Percentiles rank a stretch among this genome's conserved stretches.
phyloP scores from a whole-genome alignment of 2,797 vertebrate species.

The Cercopithecus mitis region DNA sequence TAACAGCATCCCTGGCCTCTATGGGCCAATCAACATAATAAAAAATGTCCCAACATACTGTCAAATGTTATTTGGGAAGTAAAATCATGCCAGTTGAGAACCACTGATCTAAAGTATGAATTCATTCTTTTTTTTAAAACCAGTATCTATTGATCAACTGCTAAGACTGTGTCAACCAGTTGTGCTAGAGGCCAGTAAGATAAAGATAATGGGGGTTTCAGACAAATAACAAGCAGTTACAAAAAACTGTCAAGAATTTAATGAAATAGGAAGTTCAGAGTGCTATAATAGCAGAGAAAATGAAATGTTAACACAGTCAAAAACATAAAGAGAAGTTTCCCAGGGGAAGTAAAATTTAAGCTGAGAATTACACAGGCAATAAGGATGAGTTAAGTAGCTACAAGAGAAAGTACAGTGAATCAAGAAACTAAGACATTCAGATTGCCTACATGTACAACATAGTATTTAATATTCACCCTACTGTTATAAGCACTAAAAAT shows the following conservation, averaged over 20 bases:
- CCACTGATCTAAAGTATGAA: neutral
- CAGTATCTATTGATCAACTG: neutral
- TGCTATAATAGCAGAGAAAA: neutral
- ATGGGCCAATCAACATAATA: neutral
- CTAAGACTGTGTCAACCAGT: neutral
- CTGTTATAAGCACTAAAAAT: neutral
- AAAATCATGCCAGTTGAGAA: neutral
- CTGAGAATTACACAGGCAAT: neutral
- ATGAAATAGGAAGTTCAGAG: neutral
- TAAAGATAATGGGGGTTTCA: neutral
- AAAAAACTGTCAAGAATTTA: neutral
- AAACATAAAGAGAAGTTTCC: neutral
- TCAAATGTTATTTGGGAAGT: neutral
- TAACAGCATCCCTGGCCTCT: neutral
- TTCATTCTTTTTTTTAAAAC: neutral
- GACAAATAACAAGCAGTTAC: neutral
- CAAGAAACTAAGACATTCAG: neutral
- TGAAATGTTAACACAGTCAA: neutral
- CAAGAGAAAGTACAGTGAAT: neutral
- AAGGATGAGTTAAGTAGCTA: neutral
- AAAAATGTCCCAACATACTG: neutral
- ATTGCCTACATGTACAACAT: neutral
- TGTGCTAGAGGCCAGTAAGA: neutral
- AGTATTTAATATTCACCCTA: neutral
- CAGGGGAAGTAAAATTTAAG: neutral